Base-by-base conservation (phyloP, 2,888 invertebrate species). In the Himalopsyche anomala region DNA sequence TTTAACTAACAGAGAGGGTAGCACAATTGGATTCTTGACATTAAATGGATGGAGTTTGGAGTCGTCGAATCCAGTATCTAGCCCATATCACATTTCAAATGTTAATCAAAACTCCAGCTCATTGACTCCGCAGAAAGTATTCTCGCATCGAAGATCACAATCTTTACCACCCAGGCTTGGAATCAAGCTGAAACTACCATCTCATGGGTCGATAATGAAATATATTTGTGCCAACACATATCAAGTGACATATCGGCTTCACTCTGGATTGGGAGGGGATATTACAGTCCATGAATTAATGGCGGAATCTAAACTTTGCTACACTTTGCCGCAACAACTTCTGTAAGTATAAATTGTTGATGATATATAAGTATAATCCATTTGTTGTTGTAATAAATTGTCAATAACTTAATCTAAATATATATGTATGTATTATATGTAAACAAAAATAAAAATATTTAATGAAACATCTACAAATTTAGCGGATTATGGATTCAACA, bases 211-310 rank as follows among this genome's bases (percentile, higher is more conserved):
- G 89, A 89, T 95, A 80, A 91, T 96, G 87, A 95, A 95, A 89
- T 93, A 95, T 87, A 93, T 97, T 82, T 97, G 96, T 90, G 94
- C 96, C 51, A 96, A 97, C 91, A 96, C 97, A 62, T 91, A 94
- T 90, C 93, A 95, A 91, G 95, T 95, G 87, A 95, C 97, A 6
- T 97, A 96, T 91, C 95, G 98, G 84, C 97, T 99, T 91, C 98
- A 98, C 91, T 98, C 98, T 0, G 97, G 98, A 0, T 93, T 97
- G 42, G 97, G 98, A 0, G 98, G 97, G 1, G 98, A 98, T 91
- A 97, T 99, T 83, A 97, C 97, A 89, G 98, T 98, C 4, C 97
- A 98, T 90, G 99, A 99, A 91, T 95, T 97, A 82, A 97, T 99
- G 96, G 96, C 97, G 0, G 99, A 99, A 91, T 96, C 97, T 89